Evolutionary conservation across 2,888 invertebrate species (phyloP), one percentile per base, ranked within the genome.

Genomic region (Branchipolynoe longqiensis): DNA sequence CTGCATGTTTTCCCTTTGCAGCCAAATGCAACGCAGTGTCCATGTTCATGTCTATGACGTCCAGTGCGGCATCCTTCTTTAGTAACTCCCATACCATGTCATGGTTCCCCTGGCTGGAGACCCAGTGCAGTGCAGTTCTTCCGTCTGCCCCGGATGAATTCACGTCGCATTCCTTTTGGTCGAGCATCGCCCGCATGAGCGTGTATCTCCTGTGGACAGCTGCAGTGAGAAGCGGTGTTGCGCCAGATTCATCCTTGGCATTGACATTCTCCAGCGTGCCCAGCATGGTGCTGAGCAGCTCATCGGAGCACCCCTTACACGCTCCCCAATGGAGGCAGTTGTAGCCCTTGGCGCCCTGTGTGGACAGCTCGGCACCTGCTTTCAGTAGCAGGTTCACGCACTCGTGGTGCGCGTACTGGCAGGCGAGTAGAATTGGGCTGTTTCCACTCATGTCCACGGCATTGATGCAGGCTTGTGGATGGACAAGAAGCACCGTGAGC

Each of bases 51-150:
- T 87, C 87, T 18, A 31, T 40, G n/a, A 85, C 31, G 82, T 69
- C 54, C 22, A 62, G 31, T 22, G 22, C 22, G 31, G 64, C 48
- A 28, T 74, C 31, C 4, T 38, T 25, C 25, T 40, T 33, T 28
- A 85, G 36, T 38, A 86, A 58, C 54, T 69, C 28, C 28, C 83
- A 41, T 12, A 85, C 62, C 40, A 83, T 38, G 38, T 85, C 83
- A 8, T 54, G 40, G 40, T 83, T 38, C 28, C 85, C 87, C 12
- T 54, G 31, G 8, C 41, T 33, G 6, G 59, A 36, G n/a, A 84
- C 81, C 85, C 87, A 85, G 56, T 87, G 87, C 8, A 87, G 69
- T 25, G 84, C 85, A 6, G 85, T 87, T 25, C 85, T n/a, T 6
- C 85, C 87, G 31, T 87, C 56, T 8, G 62, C 41, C n/a, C 87